Base-by-base conservation (phyloP, 2,888 invertebrate species). In the Gortyna flavago region DNA sequence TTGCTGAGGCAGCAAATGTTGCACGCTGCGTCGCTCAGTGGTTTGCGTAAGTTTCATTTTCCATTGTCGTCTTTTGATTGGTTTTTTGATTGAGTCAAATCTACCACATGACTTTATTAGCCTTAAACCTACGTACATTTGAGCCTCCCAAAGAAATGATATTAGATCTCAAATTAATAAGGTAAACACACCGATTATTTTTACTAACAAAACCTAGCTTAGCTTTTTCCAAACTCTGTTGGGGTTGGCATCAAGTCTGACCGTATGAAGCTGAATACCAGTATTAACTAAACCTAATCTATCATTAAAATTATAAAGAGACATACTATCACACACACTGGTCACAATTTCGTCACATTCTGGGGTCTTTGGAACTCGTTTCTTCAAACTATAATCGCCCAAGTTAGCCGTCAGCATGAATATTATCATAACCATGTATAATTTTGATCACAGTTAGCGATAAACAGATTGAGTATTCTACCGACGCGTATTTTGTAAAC, bases 1-100 rank as follows among this genome's bases (percentile, higher is more conserved):
- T 91, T 96, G 92, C 92, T 96, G 91, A 94, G 96, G 88, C 96
- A 96, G 90, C 96, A 96, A 92, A 96, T 96, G 96, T 86, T 96
- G 87, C 96, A 96, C 75, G 96, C 96, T 32, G 96, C 96, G 25
- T 96, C 96, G 16, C 92, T 96, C 5, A 96, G 95, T 79, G 94
- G 96, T 73, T 89, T 96, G 65, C 96, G 96, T 96, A 92, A 96
- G 96, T 84, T 44, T 0, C 2, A 48, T n/a, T 59, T 29, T 29
- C 62, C 4, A 18, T 16, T 32, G 8, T 16, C 5, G 1, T 29
- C 18, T 16, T 32, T 54, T 48, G 7, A 32, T 21, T 32, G 0
- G 7, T 5, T 25, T 32, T 61, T 66, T 21, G 8, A 25, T 48
- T n/a, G 8, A 38, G 11, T 44, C 16, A 35, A 48, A 72, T 9